Evolutionary conservation across 2,113 vertebrate species (phyloP).

Genomic region (Turdus rufiventris): DNA sequence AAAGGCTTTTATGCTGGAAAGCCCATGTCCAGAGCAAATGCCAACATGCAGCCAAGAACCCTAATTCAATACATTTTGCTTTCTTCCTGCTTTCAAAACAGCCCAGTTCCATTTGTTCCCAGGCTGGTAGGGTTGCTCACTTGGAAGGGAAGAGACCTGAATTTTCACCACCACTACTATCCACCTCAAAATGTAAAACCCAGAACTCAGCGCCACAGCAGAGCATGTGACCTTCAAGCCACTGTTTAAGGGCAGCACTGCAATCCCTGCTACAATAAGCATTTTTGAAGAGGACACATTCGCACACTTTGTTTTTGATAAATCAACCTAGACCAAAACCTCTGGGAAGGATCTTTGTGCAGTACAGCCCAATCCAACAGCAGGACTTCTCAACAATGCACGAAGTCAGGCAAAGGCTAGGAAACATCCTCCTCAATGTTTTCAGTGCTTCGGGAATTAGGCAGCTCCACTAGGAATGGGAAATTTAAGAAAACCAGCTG

Average conservation of each 20-base stretch:
- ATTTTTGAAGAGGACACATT: not conserved
- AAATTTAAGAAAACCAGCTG: not conserved
- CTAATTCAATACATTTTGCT: not conserved
- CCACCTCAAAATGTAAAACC: not conserved
- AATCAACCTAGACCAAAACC: not conserved
- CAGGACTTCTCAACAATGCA: fast-evolving
- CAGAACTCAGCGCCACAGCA: not conserved
- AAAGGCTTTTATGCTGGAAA: not conserved
- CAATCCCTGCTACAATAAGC: not conserved
- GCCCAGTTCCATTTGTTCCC: not conserved
- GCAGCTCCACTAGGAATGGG: not conserved
- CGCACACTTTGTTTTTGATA: not conserved
- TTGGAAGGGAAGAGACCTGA: not conserved
- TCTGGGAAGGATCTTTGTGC: not conserved
- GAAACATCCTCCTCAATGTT: not conserved
- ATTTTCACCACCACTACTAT: not conserved
- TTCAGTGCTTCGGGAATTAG: not conserved
- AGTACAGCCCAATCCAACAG: not conserved
- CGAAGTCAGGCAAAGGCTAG: not conserved
- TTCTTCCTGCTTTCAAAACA: not conserved
- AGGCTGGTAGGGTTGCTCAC: fast-evolving
- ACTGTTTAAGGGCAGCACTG: not conserved
- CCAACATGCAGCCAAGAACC: not conserved
- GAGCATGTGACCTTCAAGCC: not conserved
- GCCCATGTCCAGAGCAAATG: not conserved